phyloP scores from a whole-genome alignment of 2,797 vertebrate species.

The Orientallactaga sibirica region DNA sequence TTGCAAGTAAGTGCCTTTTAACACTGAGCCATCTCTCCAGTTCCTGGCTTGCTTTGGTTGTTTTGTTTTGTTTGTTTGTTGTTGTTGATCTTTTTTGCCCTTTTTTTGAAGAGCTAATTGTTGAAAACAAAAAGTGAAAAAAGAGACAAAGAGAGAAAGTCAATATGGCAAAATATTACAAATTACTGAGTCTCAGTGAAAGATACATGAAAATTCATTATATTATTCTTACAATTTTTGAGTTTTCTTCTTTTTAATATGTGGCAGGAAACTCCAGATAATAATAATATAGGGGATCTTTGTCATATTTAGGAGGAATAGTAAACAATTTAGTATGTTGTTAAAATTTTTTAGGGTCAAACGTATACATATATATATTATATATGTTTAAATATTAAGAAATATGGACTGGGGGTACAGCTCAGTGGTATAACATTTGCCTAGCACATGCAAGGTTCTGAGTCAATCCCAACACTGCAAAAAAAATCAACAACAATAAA shows the following conservation, averaged over 20 bases:
- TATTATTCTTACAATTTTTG: neutral
- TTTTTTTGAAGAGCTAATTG: neutral
- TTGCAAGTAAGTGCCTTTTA: no score
- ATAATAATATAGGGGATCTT: neutral
- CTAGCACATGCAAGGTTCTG: neutral
- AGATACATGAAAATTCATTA: neutral
- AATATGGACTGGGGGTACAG: no score
- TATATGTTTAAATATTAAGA: constrained; percentile 4
- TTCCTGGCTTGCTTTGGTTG: neutral
- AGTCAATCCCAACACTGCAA: neutral
- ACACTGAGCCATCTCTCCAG: no score
- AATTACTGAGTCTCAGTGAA: neutral
- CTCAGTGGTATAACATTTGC: neutral
- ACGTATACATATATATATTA: neutral
- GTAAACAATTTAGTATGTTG: neutral
- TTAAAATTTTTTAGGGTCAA: constrained; percentile 14
- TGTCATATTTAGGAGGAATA: constrained; percentile 9
- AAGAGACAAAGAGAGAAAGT: neutral
- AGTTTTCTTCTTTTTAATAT: neutral
- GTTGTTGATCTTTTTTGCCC: neutral
- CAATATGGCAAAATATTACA: neutral
- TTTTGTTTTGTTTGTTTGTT: neutral
- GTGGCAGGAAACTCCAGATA: neutral
- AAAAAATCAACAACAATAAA: neutral
- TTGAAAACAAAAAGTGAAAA: no score